Evolutionary conservation across 2,797 vertebrate genomes (phyloP).

Genomic region (Acropternis orthonyx): DNA sequence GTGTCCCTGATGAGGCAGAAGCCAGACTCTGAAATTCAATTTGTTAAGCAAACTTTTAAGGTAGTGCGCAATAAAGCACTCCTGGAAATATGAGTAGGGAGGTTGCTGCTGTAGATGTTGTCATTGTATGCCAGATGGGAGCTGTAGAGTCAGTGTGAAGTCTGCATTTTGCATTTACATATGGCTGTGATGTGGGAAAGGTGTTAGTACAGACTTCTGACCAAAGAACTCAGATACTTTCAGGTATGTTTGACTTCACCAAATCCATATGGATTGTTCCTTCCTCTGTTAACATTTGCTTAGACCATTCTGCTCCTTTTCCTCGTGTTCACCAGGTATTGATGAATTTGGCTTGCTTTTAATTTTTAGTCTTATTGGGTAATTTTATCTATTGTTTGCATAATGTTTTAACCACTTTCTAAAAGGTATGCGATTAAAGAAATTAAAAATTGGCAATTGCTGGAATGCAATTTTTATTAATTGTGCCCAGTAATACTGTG

Average conservation of each 20-base stretch:
- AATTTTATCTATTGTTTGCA: background rate
- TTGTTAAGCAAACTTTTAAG: background rate
- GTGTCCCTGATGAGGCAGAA: background rate
- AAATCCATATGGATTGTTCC: background rate
- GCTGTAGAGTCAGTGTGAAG: background rate
- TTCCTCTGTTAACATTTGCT: background rate
- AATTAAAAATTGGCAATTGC: background rate
- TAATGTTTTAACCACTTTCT: background rate
- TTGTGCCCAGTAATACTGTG: background rate
- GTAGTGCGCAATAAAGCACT: background rate
- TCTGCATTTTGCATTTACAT: background rate
- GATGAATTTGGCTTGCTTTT: background rate
- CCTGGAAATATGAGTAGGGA: background rate
- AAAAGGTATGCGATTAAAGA: background rate
- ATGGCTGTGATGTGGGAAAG: background rate
- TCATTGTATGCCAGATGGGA: background rate
- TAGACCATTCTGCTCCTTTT: background rate
- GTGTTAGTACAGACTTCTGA: background rate
- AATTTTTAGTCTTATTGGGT: background rate
- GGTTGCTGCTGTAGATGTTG: background rate
- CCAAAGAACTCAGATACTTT: background rate
- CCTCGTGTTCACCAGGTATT: background rate
- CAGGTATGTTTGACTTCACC: background rate
- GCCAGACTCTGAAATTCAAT: background rate
- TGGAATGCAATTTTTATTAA: background rate